Conservation (phyloP, 2,113 vertebrate genomes). For the Chiloscyllium plagiosum region DNA sequence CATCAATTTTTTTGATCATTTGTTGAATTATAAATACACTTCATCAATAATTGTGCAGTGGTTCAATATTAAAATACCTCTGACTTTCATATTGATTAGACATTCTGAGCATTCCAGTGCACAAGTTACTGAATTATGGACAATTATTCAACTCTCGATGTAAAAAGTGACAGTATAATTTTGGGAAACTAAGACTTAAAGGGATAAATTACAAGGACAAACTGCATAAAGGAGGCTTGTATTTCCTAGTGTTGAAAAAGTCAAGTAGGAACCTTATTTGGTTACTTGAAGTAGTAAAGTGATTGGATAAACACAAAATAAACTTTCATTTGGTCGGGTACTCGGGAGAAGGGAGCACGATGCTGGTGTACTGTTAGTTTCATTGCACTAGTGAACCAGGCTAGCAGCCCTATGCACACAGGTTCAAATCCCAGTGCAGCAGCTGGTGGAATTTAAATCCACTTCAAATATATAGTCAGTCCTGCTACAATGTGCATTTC, state of each 20-base stretch:
- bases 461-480: no score
- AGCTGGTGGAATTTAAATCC: no score
- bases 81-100: not conserved
- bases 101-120: not conserved
- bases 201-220: not conserved
- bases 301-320: not conserved
- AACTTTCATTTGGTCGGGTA: not conserved
- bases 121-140: not conserved
- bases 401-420: no score
- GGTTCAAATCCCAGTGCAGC: no score
- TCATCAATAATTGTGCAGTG: not conserved
- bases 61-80: not conserved
- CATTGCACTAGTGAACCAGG: no score
- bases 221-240: not conserved
- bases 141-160: not conserved
- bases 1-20: not conserved
- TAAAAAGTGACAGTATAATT: no score
- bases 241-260: not conserved
- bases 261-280: not conserved
- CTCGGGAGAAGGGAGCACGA: not conserved
- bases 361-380: no score
- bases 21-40: not conserved
- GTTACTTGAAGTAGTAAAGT: not conserved
- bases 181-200: not conserved
- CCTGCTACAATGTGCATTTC: no score